Evolutionary conservation across 2,113 vertebrate genomes (phyloP), one percentile per base, ranked within the genome.

Genomic region (Phyllostomus discolor): DNA sequence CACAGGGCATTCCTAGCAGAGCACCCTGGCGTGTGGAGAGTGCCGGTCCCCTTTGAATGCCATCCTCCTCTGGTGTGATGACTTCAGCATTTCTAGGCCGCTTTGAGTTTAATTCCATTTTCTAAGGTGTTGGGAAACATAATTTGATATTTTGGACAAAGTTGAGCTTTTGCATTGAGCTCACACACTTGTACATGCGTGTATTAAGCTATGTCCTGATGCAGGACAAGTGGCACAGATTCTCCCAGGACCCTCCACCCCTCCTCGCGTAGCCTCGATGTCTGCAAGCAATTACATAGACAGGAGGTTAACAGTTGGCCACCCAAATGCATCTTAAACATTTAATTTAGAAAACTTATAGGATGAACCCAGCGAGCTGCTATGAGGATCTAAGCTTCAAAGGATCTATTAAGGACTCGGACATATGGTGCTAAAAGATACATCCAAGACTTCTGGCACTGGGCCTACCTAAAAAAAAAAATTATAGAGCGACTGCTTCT

Each of bases 221-320:
- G 75, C 9, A 90, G 72, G 95, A 80, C 50, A 93, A 93, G 52
- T 73, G 81, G 5, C 52, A 83, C 5, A 50, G 33, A 76, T 59
- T 86, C 94, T 86, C 90, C 50, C 38, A 72, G 69, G 10, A 57
- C 48, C 57, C 5, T 75, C 67, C 31, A 22, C 52, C 22, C 52
- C 19, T 4, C 22, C 90, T 62, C 46, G 43, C 15, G 35, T 4
- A 92, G 52, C 79, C 57, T 90, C 54, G 52, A 69, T 75, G 85
- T 95, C 94, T 97, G 92, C 81, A 96, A 90, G 94, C 82, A 88
- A 94, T 95, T 97, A 67, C n/a, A 69, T 6, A 41, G 64, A 93
- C 54, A 93, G 50, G 57, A 57, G 31, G 52, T 91, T 96, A 88
- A 75, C 15, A 57, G 50, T 43, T 86, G 84, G 59, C 95, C 78